Base-by-base conservation (phyloP, 2,888 invertebrate species). In the Leistus spinibarbis region DNA sequence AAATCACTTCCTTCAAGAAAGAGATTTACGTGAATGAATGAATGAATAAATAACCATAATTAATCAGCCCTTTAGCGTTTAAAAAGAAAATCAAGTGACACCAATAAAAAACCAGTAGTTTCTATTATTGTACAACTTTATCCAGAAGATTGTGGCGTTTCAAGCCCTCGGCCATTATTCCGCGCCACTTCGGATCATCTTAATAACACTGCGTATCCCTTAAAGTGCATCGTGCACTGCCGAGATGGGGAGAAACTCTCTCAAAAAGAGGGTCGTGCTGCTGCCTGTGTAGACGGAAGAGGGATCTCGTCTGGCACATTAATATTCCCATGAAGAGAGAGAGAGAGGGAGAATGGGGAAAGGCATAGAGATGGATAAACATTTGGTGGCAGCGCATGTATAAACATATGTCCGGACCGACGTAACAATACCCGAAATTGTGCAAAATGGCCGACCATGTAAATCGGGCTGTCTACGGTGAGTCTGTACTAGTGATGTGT, bases 381-480 rank as follows among this genome's bases (percentile, higher is more conserved):
- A 68, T 67, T 69, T 71, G 74, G 69, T 77, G 71, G 76, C 69
- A 64, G 69, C 70, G 75, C 75, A 72, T 66, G 66, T 66, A 66
- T 77, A 77, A 77, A 76, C 77, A 77, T 77, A 77, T 76, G 77
- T 77, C 72, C 74, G 69, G 66, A 16, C 19, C 27, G 53, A 70
- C 69, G 65, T 64, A 70, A 76, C 76, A 76, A 76, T 76, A 76
- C 72, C 76, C 77, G 65, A 77, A 77, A 78, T 78, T 78, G 77
- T 76, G 76, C 78, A 78, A 78, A 78, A 78, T 78, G 78, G 78
- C 78, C 72, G 77, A 75, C 63, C 77, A 78, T 77, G 77, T 76
- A 78, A 77, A 77, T 77, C 65, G 76, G 69, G 69, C 62, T 69
- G 5, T 71, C 17, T 20, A 22, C 5, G 60, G 66, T 54, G 60